Evolutionary conservation across 2,113 vertebrate genomes (phyloP), one percentile per base, ranked within the genome.

Genomic region (Takifugu bimaculatus): DNA sequence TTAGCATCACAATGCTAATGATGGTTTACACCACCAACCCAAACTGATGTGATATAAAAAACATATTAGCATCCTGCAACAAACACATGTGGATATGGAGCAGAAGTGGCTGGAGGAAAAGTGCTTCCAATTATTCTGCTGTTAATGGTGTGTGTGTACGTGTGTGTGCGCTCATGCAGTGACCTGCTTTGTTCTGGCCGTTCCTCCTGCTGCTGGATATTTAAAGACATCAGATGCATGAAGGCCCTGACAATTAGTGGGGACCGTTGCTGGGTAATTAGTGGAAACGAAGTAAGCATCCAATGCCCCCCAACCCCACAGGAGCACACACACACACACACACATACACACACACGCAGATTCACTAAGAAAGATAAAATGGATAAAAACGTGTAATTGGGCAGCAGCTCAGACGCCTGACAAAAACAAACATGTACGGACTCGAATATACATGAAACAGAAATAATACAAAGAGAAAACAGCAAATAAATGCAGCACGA

Each of bases 191-290:
- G 53, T 69, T 63, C 26, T 28, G 63, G 13, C 69, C 45, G 47
- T 49, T 50, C 50, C 63, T 48, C 63, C 14, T 26, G 50, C 66
- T 51, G 74, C 64, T 29, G 29, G 71, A 60, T 83, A 78, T 81
- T 78, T 72, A 74, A 74, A 83, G 72, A 70, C 72, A 72, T 77
- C 66, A 70, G 65, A 70, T 74, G 50, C 59, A 49, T 9, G 55
- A 48, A 63, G 54, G 57, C 54, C 43, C 64, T 72, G 69, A 75
- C 78, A 83, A 81, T 83, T 78, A 85, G 59, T 15, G 45, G 60
- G 49, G 53, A 77, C 72, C 59, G 82, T 79, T 81, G 78, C 66
- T 45, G 78, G 67, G 80, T 85, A 81, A 87, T 81, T 87, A 87
- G 80, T 57, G 76, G 60, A 75, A 58, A 77, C 69, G 49, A 83